These are phyloP conservation scores for Gonatopus flavifemur DNA, from an alignment of 1,140 invertebrate genomes.

Conservation along the genomic window DNA sequence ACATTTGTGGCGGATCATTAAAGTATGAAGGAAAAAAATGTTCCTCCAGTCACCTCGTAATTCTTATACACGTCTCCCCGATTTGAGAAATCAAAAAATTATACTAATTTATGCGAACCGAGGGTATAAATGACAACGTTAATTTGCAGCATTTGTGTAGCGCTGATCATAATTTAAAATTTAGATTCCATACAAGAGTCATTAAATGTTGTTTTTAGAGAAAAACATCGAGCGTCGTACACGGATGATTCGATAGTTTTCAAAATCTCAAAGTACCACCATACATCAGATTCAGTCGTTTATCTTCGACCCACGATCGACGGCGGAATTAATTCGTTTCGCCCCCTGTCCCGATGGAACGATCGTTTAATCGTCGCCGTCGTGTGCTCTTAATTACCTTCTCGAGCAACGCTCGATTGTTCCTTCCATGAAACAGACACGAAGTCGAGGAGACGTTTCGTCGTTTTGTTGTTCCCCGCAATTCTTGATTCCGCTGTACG, in stretches of 20 bases:
- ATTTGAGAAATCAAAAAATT: too few species aligned
- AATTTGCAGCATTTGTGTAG: not conserved
- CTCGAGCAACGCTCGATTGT: conserved; percentile 29
- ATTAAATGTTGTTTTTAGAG: not conserved
- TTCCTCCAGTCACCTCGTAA: too few species aligned
- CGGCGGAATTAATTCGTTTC: conserved; percentile 31
- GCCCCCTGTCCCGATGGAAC: conserved; percentile 15
- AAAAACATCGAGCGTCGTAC: not conserved
- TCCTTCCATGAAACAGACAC: conserved; percentile 18
- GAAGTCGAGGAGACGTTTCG: conserved; percentile 11
- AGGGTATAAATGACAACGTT: too few species aligned
- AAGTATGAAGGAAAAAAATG: too few species aligned
- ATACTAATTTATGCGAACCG: too few species aligned
- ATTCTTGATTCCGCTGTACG: conserved; percentile 8
- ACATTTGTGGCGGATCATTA: too few species aligned
- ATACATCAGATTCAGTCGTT: conserved; percentile 18
- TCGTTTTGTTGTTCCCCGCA: conserved; percentile 2
- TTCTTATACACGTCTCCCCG: too few species aligned
- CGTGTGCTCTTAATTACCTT: conserved; percentile 32
- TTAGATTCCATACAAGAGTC: not conserved
- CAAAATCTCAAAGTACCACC: not conserved
- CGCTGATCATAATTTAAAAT: not conserved
- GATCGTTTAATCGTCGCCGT: conserved; percentile 32
- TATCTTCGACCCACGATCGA: conserved; percentile 28
- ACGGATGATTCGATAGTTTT: not conserved